A percentile compares a stretch with the other conserved stretches of the same genome.
Conservation (phyloP, 2,113 vertebrate species). For the Pseudorectes ferrugineus region DNA sequence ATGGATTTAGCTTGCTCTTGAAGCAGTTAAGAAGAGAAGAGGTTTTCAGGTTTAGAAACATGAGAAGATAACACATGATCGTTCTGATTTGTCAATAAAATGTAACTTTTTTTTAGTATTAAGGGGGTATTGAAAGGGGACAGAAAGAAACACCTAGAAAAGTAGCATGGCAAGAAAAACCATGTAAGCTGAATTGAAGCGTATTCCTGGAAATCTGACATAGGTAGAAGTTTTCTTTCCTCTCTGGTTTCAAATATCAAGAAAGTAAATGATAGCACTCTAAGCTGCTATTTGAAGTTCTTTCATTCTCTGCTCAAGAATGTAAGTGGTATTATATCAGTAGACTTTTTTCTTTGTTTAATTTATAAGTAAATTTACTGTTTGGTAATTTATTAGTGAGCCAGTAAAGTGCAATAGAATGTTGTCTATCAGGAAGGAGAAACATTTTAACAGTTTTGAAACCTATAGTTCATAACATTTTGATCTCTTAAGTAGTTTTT, state of each 20-base stretch:
- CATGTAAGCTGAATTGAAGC: rapidly evolving
- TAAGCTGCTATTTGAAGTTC: not conserved
- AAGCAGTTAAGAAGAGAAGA: not conserved
- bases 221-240: not conserved
- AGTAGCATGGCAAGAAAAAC: not conserved
- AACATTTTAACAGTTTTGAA: not conserved
- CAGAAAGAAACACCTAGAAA: not conserved
- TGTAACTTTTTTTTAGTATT: not conserved
- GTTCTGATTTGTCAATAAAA: not conserved
- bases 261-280: not conserved
- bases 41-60: not conserved
- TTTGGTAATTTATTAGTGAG: not conserved
- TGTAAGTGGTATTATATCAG: not conserved
- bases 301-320: not conserved
- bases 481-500: not conserved
- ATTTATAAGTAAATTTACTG: not conserved
- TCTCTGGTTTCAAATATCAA: not conserved
- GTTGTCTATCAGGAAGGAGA: not conserved
- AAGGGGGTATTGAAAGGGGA: not conserved
- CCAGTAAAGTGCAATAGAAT: not conserved
- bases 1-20: not conserved
- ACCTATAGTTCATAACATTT: not conserved
- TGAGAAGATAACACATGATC: not conserved
- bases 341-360: not conserved
- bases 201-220: not conserved